Evolutionary conservation across 2,113 vertebrate genomes (phyloP), one percentile per base, ranked within the genome.

Genomic region (Plestiodon gilberti): DNA sequence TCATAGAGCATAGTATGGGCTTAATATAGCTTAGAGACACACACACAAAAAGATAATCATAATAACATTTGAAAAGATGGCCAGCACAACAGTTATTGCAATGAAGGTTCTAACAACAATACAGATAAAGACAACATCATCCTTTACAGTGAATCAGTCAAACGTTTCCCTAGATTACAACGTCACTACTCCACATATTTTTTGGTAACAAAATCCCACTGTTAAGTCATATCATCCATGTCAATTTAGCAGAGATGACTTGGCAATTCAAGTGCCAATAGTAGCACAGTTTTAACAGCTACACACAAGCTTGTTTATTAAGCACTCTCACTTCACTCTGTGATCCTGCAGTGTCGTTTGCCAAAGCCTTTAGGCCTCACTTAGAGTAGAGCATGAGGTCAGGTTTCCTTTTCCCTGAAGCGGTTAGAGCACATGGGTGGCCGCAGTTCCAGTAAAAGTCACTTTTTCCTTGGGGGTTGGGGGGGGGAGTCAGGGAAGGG

Each of bases 231-330:
- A 22, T 23, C 14, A 15, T 69, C 43, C 35, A 3, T 13, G n/a
- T 33, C 30, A 89, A 82, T 30, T 79, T 84, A 10, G 57, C 28
- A 0, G 86, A 85, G 74, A 81, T 43, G 85, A 89, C 30, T 15
- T 28, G 83, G 43, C 87, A 62, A 69, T 48, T 76, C 20, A 74
- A 82, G 59, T 85, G 79, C 28, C 82, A 40, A 64, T 7, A 85
- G 10, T 55, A 55, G 52, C 48, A 77, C 78, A 23, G 61, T 0
- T 0, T 30, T 84, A 91, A 57, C 35, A 86, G 52, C 8, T 17
- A 62, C n/a, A 64, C 38, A 84, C 10, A 88, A 83, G 17, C 38
- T 8, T 59, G 75, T 80, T 93, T 82, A 89, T 88, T 48, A 88
- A 0, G 0, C 8, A 35, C 22, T 81, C 59, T 28, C 10, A 61